phyloP scores from a whole-genome alignment of 2,797 vertebrate species.

The Melopsittacus undulatus region DNA sequence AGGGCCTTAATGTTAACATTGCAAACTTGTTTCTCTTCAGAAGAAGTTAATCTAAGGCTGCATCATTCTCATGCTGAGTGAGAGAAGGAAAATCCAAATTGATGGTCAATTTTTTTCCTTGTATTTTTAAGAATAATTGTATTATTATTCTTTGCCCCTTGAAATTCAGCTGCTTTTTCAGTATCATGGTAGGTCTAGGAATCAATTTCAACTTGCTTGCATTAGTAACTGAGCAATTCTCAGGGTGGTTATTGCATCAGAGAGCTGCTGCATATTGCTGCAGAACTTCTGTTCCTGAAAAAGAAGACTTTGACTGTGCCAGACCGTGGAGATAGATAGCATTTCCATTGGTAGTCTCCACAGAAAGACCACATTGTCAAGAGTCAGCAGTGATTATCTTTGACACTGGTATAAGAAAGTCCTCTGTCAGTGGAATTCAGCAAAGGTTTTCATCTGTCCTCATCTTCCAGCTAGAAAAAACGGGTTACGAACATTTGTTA shows the following conservation, averaged over 20 bases:
- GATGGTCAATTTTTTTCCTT: not conserved
- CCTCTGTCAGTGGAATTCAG: not conserved
- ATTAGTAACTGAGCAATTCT: slow-evolving; percentile 10
- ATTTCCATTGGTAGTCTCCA: not conserved
- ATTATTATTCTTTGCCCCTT: not conserved
- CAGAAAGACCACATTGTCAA: not conserved
- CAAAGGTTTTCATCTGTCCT: not conserved
- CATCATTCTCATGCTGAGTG: not conserved
- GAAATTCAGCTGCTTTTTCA: not conserved
- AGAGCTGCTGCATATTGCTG: not conserved
- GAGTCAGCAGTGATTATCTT: not conserved
- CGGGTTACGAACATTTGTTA: not conserved
- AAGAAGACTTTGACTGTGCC: not conserved
- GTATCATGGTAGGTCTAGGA: not conserved
- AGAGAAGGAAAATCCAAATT: not conserved
- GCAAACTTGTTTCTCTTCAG: slow-evolving; percentile 3
- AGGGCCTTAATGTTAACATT: not conserved
- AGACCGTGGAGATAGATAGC: not conserved
- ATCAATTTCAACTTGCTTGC: slow-evolving; percentile 1
- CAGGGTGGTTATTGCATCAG: not conserved
- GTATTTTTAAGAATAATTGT: slow-evolving; percentile 2
- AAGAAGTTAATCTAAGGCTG: not conserved
- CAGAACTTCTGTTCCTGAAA: not conserved
- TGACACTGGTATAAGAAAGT: not conserved
- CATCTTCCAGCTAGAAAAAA: not conserved